A percentile compares a stretch with the other conserved stretches of the same genome.
These are phyloP conservation scores for Cerceris ruficornis DNA, from an alignment of 2,888 invertebrate species.

Conservation along the genomic window DNA sequence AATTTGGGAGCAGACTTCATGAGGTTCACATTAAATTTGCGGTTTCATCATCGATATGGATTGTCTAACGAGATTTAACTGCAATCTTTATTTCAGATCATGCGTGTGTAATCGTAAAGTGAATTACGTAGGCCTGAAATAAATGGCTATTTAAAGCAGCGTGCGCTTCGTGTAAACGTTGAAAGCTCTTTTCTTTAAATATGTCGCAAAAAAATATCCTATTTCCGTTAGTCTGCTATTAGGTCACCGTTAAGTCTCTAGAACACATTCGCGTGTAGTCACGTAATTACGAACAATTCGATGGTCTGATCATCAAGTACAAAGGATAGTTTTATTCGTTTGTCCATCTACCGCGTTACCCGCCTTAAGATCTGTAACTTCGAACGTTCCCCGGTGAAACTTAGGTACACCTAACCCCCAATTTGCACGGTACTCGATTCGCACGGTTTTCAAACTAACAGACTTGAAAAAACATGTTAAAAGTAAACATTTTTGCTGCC, in stretches of 20 bases:
- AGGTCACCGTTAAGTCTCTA: neutral
- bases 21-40: constrained; percentile 76
- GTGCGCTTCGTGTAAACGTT: neutral
- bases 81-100: constrained; percentile 63
- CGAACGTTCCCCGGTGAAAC: too few relatives aligned
- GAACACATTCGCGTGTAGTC: constrained; percentile 4
- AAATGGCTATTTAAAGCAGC: neutral
- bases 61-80: constrained; percentile 82
- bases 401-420: too few relatives aligned
- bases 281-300: constrained; percentile 4
- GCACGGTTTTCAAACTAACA: too few relatives aligned
- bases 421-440: too few relatives aligned
- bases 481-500: neutral
- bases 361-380: too few relatives aligned
- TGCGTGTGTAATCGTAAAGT: constrained; percentile 21
- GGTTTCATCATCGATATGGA: constrained; percentile 49
- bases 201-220: neutral
- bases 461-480: too few relatives aligned
- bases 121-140: constrained; percentile 47
- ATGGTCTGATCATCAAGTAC: neutral
- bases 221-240: constrained; percentile 5
- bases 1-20: constrained; percentile 81
- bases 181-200: neutral
- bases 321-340: neutral
- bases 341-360: too few relatives aligned